phyloP scores from a whole-genome alignment of 2,113 vertebrate species.

The Sceloporus undulatus region DNA sequence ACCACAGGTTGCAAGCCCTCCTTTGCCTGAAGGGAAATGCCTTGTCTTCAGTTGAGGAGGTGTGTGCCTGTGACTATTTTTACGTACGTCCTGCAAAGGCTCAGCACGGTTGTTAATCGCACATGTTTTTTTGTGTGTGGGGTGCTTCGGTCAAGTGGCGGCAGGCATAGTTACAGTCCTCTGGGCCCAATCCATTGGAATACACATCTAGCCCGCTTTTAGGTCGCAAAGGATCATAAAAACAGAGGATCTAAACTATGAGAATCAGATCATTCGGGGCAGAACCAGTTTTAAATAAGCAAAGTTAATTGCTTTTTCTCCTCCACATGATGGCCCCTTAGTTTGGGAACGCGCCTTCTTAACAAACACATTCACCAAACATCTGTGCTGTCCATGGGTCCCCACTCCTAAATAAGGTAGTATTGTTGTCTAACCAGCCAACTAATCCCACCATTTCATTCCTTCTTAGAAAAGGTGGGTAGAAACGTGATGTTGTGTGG shows the following conservation, averaged over 20 bases:
- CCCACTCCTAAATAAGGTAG: neutral
- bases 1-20: neutral
- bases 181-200: neutral
- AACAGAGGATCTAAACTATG: neutral
- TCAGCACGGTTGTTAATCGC: neutral
- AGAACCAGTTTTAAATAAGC: neutral
- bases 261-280: neutral
- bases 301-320: neutral
- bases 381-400: neutral
- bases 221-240: neutral
- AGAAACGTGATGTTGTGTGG: neutral
- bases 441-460: neutral
- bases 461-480: neutral
- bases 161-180: neutral
- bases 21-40: neutral
- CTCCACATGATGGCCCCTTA: no score
- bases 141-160: neutral
- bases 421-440: neutral
- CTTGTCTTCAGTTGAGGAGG: conserved; percentile 1
- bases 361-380: neutral
- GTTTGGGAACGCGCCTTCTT: conserved; percentile 3
- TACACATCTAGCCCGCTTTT: conserved; percentile 10
- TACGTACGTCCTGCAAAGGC: neutral
- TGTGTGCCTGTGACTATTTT: neutral
- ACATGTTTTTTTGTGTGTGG: neutral